Evolutionary conservation across 2,797 vertebrate species (phyloP), one percentile per base, ranked within the genome.

Genomic region (Mus caroli): DNA sequence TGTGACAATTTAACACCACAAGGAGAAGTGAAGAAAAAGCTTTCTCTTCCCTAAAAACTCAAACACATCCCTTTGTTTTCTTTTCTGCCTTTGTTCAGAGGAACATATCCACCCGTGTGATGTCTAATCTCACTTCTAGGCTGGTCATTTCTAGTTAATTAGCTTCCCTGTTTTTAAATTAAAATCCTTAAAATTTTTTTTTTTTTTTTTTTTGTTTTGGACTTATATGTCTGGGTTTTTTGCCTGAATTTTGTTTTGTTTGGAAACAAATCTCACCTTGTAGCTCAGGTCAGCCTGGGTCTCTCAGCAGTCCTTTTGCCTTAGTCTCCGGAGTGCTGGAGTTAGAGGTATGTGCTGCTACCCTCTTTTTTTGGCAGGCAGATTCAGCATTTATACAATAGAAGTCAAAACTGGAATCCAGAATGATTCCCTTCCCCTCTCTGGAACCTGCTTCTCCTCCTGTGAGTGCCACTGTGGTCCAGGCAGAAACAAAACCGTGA

Each of bases 381-480:
- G 64, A 26, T 40, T 64, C 46, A 40, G 60, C 52, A 34, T 77
- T 94, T 96, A 46, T 37, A 34, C 58, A 75, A 20, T 1, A 58
- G 43, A 92, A 31, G 76, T 92, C 62, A 87, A 86, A 62, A 17
- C 24, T 26, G 69, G 46, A 56, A 52, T 64, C 37, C 24, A 90
- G 52, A 28, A 31, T 5, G 52, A 82, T 14, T 76, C 40, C 22
- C 22, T 8, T 40, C 52, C 37, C 34, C 7, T 4, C 26, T 34
- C 26, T 4, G 0, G 4, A 58, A 62, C 52, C 15, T 46, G 62
- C 19, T 37, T 58, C 43, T 92, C 56, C 24, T 4, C 28, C 40
- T 40, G 2, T 52, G 52, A 56, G n/a, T 3, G 3, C 10, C 1
- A 1, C 24, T n/a, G 20, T 3, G 19, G 6, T 26, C 17, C 2